Base-by-base conservation (phyloP, 2,888 invertebrate species). In the Amblyteles armatorius region DNA sequence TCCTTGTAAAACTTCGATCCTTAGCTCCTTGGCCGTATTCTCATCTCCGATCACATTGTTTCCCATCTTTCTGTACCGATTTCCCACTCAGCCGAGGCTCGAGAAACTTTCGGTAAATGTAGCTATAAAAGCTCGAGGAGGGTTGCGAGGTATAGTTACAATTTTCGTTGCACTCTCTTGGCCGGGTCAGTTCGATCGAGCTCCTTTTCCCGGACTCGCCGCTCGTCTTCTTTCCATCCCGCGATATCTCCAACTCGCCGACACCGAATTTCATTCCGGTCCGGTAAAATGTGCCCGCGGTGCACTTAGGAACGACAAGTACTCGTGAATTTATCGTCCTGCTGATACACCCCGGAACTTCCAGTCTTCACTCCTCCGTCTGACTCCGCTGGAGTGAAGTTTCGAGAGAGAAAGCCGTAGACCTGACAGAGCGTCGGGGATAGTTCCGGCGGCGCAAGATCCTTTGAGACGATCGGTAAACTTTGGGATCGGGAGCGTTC, bases 91-190 rank as follows among this genome's bases (percentile, higher is more conserved):
- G 57, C 69, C 3, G 19, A 26, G 44, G 48, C 82, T 73, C 82
- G 36, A 55, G 48, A 44, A 84, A 82, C 71, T 84, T 84, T 82
- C 73, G 78, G 55, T 40, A 79, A 84, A 67, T 74, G 63, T 52
- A 50, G 65, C 63, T 57, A 78, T 82, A 82, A 82, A 82, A 84
- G 82, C 78, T 44, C 33, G 40, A 40, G 22, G 60, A 13, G 60
- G 60, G 7, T 60, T 9, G 26, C 40, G 57, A 19, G n/a, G 44
- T 16, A 3, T 19, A 48, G 76, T 52, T 76, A 67, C 76, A 67
- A 65, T 76, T 26, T n/a, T 65, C 63, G 52, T 44, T 68, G 74
- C 55, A 22, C 57, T 7, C 60, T 52, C 74, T 65, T 13, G 78
- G 79, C 82, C 40, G 67, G 73, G 73, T 52, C 52, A n/a, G 22